phyloP scores from a whole-genome alignment of 2,113 vertebrate genomes.

The Pelobates fuscus region DNA sequence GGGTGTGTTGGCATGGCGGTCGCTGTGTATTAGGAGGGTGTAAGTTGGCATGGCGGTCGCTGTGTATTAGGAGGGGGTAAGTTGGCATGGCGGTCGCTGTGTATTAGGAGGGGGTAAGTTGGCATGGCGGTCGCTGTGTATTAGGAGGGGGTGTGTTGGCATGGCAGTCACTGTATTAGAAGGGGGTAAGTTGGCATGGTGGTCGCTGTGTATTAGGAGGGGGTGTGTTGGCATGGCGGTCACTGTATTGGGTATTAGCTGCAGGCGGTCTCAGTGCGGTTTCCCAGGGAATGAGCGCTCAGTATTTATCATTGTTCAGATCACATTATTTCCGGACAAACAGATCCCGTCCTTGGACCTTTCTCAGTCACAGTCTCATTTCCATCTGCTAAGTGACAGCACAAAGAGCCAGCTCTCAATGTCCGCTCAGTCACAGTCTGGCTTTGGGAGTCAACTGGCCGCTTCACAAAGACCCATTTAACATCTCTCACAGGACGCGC shows the following conservation, averaged over 20 bases:
- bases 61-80: not conserved
- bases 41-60: too few relatives aligned
- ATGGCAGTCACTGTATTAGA: too few relatives aligned
- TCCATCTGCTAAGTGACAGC: constrained; percentile 31
- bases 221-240: not conserved
- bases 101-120: too few relatives aligned
- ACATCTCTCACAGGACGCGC: constrained; percentile 8
- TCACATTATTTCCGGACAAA: constrained; percentile 14
- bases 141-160: too few relatives aligned
- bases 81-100: not conserved
- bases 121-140: too few relatives aligned
- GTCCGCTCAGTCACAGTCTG: constrained; percentile 24
- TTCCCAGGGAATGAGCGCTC: constrained; percentile 6
- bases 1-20: not conserved
- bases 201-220: not conserved
- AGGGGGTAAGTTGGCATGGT: not conserved
- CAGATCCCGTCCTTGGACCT: constrained; percentile 4
- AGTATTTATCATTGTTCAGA: constrained; percentile 13
- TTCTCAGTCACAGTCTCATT: constrained; percentile 17
- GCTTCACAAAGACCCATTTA: constrained; percentile 15
- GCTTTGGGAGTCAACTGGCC: constrained; percentile 41
- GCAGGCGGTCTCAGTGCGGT: not conserved
- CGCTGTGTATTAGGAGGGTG: too few relatives aligned
- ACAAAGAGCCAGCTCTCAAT: constrained; percentile 20
- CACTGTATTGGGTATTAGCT: too few relatives aligned